Percentiles rank a stretch among this genome's conserved stretches.
Evolutionary conservation across 2,797 vertebrate genomes (phyloP).

Genomic region (Galagoides demidoff): DNA sequence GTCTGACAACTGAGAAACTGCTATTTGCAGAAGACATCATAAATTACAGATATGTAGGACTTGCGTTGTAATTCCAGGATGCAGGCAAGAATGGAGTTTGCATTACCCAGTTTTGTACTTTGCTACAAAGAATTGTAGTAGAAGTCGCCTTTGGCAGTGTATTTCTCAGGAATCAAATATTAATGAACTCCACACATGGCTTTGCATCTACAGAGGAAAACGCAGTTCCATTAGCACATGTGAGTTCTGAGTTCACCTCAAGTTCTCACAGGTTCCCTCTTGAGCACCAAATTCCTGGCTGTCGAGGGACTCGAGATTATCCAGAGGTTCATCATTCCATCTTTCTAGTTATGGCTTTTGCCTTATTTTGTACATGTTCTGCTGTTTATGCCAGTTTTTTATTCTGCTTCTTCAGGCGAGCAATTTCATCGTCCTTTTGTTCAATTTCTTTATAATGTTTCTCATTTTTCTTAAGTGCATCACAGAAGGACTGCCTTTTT

Average conservation of each 20-base stretch:
- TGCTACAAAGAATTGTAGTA: conserved; percentile 42
- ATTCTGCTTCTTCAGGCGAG: conserved; percentile 90
- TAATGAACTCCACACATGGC: background rate
- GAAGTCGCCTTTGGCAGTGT: background rate
- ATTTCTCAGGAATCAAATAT: background rate
- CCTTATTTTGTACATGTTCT: conserved; percentile 93
- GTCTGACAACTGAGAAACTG: conserved; percentile 76
- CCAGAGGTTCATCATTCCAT: conserved; percentile 90
- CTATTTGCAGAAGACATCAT: conserved; percentile 80
- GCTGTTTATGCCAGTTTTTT: conserved; percentile 92
- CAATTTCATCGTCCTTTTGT: conserved; percentile 91
- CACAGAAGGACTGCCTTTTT: conserved; percentile 90
- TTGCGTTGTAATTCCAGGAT: conserved; percentile 73
- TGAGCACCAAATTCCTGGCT: conserved; percentile 81
- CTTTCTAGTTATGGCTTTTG: conserved; percentile 94
- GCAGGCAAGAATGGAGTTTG: conserved; percentile 33
- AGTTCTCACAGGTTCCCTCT: conserved; percentile 51
- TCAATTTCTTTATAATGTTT: conserved; percentile 95
- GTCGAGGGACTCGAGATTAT: conserved; percentile 86
- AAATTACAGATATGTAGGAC: conserved; percentile 85
- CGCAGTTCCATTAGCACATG: background rate
- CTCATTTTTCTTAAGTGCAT: conserved; percentile 94
- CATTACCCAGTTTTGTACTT: conserved; percentile 47
- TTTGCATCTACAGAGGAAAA: conserved; percentile 53
- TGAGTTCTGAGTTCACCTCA: conserved; percentile 27